A percentile compares a stretch with the other conserved stretches of the same genome.
phyloP scores from a whole-genome alignment of 2,113 vertebrate genomes.

The Craseonycteris thonglongyai region DNA sequence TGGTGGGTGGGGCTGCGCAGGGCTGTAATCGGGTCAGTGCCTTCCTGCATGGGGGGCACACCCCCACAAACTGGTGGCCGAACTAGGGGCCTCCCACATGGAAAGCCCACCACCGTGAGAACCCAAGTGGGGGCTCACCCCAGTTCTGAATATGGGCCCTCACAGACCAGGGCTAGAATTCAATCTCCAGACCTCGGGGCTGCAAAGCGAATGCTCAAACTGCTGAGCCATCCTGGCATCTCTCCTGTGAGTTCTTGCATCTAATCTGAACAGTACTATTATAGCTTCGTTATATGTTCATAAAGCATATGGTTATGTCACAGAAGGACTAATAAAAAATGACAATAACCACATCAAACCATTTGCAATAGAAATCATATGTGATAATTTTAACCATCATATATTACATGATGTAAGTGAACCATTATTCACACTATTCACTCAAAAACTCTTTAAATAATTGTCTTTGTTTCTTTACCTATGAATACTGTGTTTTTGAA shows the following conservation, averaged over 20 bases:
- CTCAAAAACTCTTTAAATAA: not conserved
- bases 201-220: too few species aligned
- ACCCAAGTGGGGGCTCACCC: too few species aligned
- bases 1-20: too few species aligned
- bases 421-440: conserved; percentile 9
- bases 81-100: too few species aligned
- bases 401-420: not conserved
- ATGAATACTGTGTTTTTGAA: not conserved
- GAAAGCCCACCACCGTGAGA: too few species aligned
- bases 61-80: too few species aligned
- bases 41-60: too few species aligned
- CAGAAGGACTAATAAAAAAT: not conserved
- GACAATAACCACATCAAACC: not conserved
- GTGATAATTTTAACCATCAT: not conserved
- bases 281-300: not conserved
- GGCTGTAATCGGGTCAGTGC: too few species aligned
- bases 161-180: too few species aligned
- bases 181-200: too few species aligned
- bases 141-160: too few species aligned
- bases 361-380: not conserved
- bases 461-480: not conserved
- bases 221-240: too few species aligned
- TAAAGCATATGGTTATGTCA: not conserved
- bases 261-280: not conserved
- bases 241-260: not conserved